These are phyloP conservation scores for Drosophila mercatorum DNA, from an alignment of 2,888 invertebrate species.

Conservation along the genomic window DNA sequence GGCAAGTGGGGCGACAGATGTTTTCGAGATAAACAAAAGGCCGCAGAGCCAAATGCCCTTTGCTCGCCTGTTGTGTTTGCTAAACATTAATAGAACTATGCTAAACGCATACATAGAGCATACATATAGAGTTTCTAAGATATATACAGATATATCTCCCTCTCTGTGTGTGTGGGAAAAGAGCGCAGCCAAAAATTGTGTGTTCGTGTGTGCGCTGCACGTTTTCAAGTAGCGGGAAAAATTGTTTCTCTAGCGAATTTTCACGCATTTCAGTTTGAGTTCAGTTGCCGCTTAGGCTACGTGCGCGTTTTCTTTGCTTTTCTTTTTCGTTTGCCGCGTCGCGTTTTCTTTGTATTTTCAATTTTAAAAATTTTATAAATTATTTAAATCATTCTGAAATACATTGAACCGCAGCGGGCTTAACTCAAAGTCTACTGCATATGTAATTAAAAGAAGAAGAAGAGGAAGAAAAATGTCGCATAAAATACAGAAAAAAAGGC, in stretches of 20 bases:
- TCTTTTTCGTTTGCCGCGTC: conserved; percentile 42
- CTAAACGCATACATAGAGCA: conserved; percentile 26
- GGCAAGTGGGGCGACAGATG: conserved; percentile 41
- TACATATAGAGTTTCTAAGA: conserved; percentile 44
- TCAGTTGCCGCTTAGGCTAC: conserved; percentile 67
- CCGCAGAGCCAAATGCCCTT: conserved; percentile 50
- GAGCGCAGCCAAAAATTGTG: conserved; percentile 21
- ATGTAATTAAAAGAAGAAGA: conserved; percentile 37
- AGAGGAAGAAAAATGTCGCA: conserved; percentile 12
- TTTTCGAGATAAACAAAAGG: conserved; percentile 59
- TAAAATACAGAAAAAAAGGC: conserved; percentile 6
- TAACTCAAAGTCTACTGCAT: conserved; percentile 28
- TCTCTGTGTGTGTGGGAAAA: conserved; percentile 1
- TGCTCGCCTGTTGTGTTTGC: conserved; percentile 52
- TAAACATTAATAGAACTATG: conserved; percentile 74
- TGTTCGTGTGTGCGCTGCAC: conserved; percentile 12
- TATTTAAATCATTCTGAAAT: conserved; percentile 6
- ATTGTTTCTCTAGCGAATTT: conserved; percentile 68
- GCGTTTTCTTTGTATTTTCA: conserved; percentile 14
- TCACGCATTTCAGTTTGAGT: conserved; percentile 71
- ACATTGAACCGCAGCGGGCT: background rate
- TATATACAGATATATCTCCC: background rate
- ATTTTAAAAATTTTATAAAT: conserved; percentile 2
- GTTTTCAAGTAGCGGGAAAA: conserved; percentile 31
- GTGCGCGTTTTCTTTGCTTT: conserved; percentile 46